phyloP scores from a whole-genome alignment of 2,113 vertebrate genomes.

The Actenoides hombroni region DNA sequence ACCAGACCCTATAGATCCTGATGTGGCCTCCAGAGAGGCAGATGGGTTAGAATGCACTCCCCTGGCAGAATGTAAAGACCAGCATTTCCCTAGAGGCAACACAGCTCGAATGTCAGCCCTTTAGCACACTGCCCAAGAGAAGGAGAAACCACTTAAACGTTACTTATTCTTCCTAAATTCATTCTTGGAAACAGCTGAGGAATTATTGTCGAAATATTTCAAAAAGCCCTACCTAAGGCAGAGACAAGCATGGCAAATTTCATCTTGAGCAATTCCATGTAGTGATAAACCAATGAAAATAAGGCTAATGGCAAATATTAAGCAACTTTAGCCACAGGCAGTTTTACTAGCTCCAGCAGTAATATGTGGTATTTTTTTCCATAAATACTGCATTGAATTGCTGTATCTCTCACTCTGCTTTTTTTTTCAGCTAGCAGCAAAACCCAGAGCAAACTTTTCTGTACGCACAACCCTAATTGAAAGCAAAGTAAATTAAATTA shows the following conservation, averaged over 20 bases:
- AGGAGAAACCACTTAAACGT: background rate
- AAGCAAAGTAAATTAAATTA: constrained; percentile 36
- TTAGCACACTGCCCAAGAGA: background rate
- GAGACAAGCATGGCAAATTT: background rate
- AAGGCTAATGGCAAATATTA: constrained; percentile 31
- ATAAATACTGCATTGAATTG: constrained; percentile 10
- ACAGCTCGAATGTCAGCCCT: background rate
- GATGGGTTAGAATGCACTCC: background rate
- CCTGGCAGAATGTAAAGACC: background rate
- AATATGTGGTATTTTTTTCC: background rate
- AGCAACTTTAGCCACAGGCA: constrained; percentile 13
- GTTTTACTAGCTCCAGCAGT: constrained; percentile 3
- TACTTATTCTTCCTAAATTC: background rate
- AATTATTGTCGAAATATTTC: background rate
- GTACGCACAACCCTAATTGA: constrained; percentile 15
- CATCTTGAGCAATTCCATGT: constrained; percentile 19
- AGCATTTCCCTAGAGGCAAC: background rate
- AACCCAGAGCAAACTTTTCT: constrained; percentile 27
- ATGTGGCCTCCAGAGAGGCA: background rate
- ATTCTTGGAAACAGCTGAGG: background rate
- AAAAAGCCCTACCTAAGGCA: background rate
- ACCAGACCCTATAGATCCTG: background rate
- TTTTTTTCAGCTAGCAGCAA: constrained; percentile 6
- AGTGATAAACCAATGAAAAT: constrained; percentile 4
- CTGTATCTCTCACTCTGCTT: background rate